These are phyloP conservation scores for Crenichthys baileyi DNA, from an alignment of 2,797 vertebrate genomes.

Conservation along the genomic window DNA sequence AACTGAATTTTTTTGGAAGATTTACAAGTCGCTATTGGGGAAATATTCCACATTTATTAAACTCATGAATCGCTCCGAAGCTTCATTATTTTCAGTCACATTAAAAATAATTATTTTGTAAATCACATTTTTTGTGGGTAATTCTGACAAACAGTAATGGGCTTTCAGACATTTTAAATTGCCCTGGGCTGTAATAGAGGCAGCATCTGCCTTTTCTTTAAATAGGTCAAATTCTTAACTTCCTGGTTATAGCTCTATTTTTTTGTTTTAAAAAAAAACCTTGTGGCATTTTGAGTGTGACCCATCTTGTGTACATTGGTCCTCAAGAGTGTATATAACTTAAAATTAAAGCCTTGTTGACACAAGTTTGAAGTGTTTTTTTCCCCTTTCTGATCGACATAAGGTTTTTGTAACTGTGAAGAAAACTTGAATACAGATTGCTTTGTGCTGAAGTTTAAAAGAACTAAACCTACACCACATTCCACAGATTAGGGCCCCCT, in stretches of 20 bases:
- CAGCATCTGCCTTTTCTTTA: constrained; percentile 33
- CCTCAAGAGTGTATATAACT: too few species aligned
- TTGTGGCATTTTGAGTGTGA: constrained; percentile 45
- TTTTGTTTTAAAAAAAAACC: constrained; percentile 25
- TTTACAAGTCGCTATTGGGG: not conserved
- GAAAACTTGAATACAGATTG: not conserved
- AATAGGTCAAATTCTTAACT: constrained; percentile 47
- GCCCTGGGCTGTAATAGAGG: constrained; percentile 18
- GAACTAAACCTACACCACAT: not conserved
- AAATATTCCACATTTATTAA: constrained; percentile 3
- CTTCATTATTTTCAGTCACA: not conserved
- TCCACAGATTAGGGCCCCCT: not conserved
- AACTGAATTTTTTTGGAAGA: not conserved
- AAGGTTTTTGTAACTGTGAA: not conserved
- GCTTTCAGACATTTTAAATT: constrained; percentile 28
- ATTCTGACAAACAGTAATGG: constrained; percentile 3
- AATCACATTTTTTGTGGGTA: not conserved
- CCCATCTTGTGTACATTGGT: not conserved
- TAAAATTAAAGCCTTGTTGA: constrained; percentile 68
- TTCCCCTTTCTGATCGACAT: not conserved
- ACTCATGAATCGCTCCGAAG: not conserved
- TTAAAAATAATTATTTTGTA: not conserved
- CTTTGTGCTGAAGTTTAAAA: not conserved
- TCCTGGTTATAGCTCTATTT: constrained; percentile 53
- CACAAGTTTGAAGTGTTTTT: not conserved